Percentiles rank a stretch among this genome's conserved stretches.
Conservation (phyloP, 2,113 vertebrate genomes). For the Empidonax traillii region DNA sequence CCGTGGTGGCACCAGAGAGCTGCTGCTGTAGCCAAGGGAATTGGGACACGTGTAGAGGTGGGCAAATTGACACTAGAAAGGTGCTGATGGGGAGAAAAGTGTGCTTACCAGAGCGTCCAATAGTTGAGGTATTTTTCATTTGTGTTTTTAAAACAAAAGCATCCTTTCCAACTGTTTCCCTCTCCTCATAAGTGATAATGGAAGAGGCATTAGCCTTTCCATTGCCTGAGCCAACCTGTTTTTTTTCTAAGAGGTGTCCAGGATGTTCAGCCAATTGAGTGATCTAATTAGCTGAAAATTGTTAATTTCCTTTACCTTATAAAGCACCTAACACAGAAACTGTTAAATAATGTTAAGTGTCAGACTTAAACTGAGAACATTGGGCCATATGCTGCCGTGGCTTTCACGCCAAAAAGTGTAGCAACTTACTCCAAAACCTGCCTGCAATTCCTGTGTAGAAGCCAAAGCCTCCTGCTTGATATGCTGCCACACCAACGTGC, state of each 20-base stretch:
- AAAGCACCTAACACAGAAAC: slow-evolving; percentile 72
- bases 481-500: slow-evolving; percentile 50
- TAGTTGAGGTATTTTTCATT: slow-evolving; percentile 22
- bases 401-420: slow-evolving; percentile 64
- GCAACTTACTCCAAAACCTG: slow-evolving; percentile 72
- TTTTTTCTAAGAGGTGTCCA: slow-evolving; percentile 64
- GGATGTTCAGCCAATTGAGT: slow-evolving; percentile 72
- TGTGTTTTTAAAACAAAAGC: slow-evolving; percentile 60
- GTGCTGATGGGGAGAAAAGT: not conserved
- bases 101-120: not conserved
- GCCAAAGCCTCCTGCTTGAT: slow-evolving; percentile 70
- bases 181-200: slow-evolving; percentile 63
- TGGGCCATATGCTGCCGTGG: slow-evolving; percentile 65
- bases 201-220: slow-evolving; percentile 66
- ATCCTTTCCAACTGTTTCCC: slow-evolving; percentile 60
- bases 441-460: slow-evolving; percentile 61
- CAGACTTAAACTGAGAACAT: slow-evolving; percentile 72
- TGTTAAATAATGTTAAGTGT: slow-evolving; percentile 74
- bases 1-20: not conserved
- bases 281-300: slow-evolving; percentile 72
- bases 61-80: not conserved
- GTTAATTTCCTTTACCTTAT: slow-evolving; percentile 74
- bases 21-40: not conserved
- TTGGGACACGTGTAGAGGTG: not conserved
- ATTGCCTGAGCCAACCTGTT: slow-evolving; percentile 36